These are phyloP conservation scores for Macaria notata DNA, from an alignment of 2,888 invertebrate species.

Conservation along the genomic window DNA sequence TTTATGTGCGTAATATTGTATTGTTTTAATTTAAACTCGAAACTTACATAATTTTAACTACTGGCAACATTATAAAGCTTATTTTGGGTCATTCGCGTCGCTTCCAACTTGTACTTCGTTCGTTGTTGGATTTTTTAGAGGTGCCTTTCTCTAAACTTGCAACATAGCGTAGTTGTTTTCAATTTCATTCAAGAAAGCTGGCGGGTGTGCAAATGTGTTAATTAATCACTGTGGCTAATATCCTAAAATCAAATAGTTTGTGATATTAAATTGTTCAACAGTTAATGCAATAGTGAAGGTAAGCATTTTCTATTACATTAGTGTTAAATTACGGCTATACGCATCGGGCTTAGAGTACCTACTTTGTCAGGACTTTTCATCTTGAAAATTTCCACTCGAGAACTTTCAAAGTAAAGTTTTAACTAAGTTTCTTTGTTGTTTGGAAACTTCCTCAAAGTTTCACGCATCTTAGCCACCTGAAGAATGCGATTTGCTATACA, in stretches of 20 bases:
- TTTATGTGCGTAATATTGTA: too few relatives aligned
- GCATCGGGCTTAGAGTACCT: constrained; percentile 57
- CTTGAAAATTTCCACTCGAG: constrained; percentile 80
- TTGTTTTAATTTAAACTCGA: too few relatives aligned
- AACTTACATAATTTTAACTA: constrained; percentile 37
- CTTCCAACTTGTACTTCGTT: constrained; percentile 76
- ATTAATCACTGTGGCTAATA: constrained; percentile 59
- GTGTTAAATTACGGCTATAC: constrained; percentile 42
- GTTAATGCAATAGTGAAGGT: constrained; percentile 79
- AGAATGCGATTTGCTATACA: constrained; percentile 52
- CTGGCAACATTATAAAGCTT: constrained; percentile 78
- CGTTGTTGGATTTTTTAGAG: constrained; percentile 72
- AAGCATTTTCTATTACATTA: constrained; percentile 58
- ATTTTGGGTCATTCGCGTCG: constrained; percentile 81
- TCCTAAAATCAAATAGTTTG: constrained; percentile 51
- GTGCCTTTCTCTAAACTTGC: constrained; percentile 82
- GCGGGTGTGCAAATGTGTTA: constrained; percentile 79
- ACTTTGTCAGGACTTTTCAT: constrained; percentile 74
- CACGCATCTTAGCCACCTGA: constrained; percentile 45
- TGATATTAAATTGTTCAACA: constrained; percentile 55
- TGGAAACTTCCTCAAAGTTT: constrained; percentile 65
- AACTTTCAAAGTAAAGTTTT: constrained; percentile 78
- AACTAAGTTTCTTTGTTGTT: constrained; percentile 69
- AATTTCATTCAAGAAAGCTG: constrained; percentile 77
- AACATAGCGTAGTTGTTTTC: constrained; percentile 79